Evolutionary conservation across 2,888 invertebrate species (phyloP).

Genomic region (Pristionchus fissidentatus): DNA sequence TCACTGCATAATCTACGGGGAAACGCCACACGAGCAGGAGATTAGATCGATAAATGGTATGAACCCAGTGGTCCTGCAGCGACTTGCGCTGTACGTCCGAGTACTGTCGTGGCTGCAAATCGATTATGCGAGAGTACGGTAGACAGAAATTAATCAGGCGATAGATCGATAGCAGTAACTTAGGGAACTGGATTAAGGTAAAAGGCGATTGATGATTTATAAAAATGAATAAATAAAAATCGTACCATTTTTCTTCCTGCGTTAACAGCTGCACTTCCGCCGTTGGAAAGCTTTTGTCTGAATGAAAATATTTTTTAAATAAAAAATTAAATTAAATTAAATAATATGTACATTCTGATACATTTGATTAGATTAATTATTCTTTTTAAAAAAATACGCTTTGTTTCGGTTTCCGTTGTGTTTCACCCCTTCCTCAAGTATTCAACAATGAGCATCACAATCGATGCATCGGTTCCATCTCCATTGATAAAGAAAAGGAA

Average conservation of each 20-base stretch:
- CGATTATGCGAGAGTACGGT: constrained; percentile 14
- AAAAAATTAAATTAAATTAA: not conserved
- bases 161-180: not conserved
- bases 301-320: not conserved
- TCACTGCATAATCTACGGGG: not conserved
- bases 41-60: not conserved
- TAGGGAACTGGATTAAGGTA: not conserved
- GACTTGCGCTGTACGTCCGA: constrained; percentile 32
- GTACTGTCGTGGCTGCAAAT: constrained; percentile 41
- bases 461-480: too few species aligned
- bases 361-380: not conserved
- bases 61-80: constrained; percentile 40
- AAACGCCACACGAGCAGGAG: not conserved
- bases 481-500: too few species aligned
- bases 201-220: not conserved
- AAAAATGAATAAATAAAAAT: not conserved
- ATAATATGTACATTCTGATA: not conserved
- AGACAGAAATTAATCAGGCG: not conserved
- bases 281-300: constrained; percentile 28
- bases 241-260: not conserved
- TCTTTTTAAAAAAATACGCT: too few species aligned
- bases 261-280: constrained; percentile 9
- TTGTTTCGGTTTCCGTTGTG: too few species aligned
- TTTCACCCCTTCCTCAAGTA: too few species aligned
- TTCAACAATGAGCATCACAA: not conserved